Percentiles rank a stretch among this genome's conserved stretches.
Conservation (phyloP, 2,888 invertebrate species). For the Aromia moschata region DNA sequence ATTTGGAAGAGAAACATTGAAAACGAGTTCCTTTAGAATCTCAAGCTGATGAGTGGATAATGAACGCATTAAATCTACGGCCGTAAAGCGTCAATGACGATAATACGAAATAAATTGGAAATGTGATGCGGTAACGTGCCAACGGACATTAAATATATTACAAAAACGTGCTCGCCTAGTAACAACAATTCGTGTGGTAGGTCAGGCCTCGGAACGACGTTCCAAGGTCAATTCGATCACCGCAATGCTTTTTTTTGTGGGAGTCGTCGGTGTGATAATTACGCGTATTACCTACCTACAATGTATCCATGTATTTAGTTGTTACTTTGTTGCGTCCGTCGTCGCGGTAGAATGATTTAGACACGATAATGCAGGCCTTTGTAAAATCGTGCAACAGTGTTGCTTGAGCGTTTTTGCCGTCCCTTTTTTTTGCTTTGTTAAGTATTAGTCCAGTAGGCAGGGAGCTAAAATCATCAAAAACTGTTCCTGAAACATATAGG, state of each 20-base stretch:
- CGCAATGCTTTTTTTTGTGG: constrained; percentile 5
- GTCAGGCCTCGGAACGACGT: constrained; percentile 33
- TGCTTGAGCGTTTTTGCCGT: neutral
- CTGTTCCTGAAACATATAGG: too few relatives aligned
- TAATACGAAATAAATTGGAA: neutral
- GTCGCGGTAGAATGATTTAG: neutral
- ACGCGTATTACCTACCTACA: neutral
- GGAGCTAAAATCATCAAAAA: too few relatives aligned
- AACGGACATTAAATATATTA: neutral
- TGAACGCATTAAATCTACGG: too few relatives aligned
- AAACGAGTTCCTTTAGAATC: too few relatives aligned
- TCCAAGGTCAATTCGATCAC: constrained; percentile 30
- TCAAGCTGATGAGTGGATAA: too few relatives aligned
- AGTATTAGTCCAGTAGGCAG: too few relatives aligned
- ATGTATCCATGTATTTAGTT: neutral
- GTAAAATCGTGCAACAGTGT: neutral
- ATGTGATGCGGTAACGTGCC: neutral
- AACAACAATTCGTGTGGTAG: constrained; percentile 35
- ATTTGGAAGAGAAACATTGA: too few relatives aligned
- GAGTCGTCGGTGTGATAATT: neutral
- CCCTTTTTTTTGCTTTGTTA: too few relatives aligned
- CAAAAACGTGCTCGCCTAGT: constrained; percentile 28
- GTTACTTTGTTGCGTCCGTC: neutral
- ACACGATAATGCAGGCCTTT: neutral
- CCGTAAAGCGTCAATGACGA: neutral